A percentile compares a stretch with the other conserved stretches of the same genome.
phyloP scores from a whole-genome alignment of 2,113 vertebrate species.

The Acinonyx jubatus region DNA sequence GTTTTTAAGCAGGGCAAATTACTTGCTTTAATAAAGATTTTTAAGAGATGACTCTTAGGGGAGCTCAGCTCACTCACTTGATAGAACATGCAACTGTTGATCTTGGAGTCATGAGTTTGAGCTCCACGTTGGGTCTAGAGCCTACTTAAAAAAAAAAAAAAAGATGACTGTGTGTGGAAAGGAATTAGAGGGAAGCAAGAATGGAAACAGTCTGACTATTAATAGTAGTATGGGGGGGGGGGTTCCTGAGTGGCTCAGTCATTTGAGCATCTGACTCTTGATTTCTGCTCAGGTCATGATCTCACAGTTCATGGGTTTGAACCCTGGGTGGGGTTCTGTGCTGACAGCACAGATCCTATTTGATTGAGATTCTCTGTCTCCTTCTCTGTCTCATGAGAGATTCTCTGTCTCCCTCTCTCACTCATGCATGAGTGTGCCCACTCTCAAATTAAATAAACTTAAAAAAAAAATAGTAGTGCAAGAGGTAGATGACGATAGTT shows the following conservation, averaged over 20 bases:
- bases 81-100: not conserved
- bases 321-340: too few species aligned
- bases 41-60: not conserved
- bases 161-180: not conserved
- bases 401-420: too few species aligned
- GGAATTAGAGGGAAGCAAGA: not conserved
- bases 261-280: too few species aligned
- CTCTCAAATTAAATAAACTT: too few species aligned
- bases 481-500: not conserved
- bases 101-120: not conserved
- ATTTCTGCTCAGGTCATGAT: too few species aligned
- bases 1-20: conserved; percentile 13
- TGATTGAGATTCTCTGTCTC: too few species aligned
- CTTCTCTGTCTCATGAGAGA: too few species aligned
- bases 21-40: conserved; percentile 6
- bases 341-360: too few species aligned
- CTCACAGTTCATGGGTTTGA: too few species aligned
- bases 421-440: too few species aligned
- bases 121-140: not conserved
- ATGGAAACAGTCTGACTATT: conserved; percentile 28
- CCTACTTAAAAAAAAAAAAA: not conserved
- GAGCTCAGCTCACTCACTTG: not conserved
- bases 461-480: not conserved
- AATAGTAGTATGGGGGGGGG: not conserved
- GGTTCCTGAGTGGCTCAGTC: too few species aligned